Evolutionary conservation across 1,140 invertebrate genomes (phyloP).

Genomic region (Drosophila serrata): DNA sequence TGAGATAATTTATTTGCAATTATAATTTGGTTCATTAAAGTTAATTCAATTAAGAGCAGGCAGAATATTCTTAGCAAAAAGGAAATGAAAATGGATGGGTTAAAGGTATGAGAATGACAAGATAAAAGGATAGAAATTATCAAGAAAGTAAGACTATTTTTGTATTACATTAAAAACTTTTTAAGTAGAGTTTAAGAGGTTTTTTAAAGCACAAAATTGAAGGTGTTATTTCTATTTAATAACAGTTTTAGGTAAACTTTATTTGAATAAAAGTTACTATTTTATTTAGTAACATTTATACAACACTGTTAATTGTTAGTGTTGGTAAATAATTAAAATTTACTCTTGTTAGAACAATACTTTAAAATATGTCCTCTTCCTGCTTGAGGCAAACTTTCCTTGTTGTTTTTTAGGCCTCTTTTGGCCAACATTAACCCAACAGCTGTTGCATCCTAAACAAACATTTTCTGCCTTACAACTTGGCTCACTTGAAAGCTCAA

Average conservation of each 20-base stretch:
- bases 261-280: not conserved
- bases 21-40: constrained; percentile 56
- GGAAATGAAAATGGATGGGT: constrained; percentile 4
- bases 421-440: constrained; percentile 19
- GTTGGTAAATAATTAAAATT: not conserved
- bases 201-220: not conserved
- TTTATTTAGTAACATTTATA: not conserved
- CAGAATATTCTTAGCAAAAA: not conserved
- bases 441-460: constrained; percentile 53
- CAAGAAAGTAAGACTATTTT: not conserved
- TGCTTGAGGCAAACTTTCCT: not conserved
- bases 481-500: constrained; percentile 34
- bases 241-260: not conserved
- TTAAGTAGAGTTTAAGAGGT: too few relatives aligned
- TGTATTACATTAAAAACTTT: constrained; percentile 1
- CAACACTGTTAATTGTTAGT: not conserved
- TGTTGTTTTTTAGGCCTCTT: not conserved
- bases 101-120: constrained; percentile 2
- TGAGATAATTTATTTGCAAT: constrained; percentile 59
- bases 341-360: not conserved
- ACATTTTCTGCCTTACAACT: constrained; percentile 9
- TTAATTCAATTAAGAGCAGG: constrained; percentile 40
- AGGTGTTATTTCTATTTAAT: not conserved
- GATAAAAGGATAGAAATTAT: constrained; percentile 16
- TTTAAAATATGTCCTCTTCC: not conserved